Evolutionary conservation across 37 sponge, comb jelly and placozoan genomes (phyloP), one percentile per base, ranked within the genome.

Genomic region (Hexactinellida sp.): DNA sequence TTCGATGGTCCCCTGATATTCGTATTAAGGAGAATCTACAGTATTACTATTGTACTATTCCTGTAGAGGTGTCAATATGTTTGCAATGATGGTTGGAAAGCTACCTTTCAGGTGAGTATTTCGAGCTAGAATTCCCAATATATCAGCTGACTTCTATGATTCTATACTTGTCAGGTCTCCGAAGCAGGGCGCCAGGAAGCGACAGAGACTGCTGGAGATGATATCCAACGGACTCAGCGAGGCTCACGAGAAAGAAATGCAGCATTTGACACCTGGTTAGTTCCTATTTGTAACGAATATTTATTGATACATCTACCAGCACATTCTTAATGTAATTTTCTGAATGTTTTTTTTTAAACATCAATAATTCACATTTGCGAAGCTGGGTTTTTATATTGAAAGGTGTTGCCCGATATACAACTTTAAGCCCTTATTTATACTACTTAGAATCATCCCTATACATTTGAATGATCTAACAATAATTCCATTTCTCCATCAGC

Each of bases 41-140:
- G 36, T 55, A 54, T 21, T 55, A n/a, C n/a, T n/a, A n/a, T n/a
- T n/a, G n/a, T n/a, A n/a, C n/a, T n/a, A n/a, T 41, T 47, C 52
- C 36, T 39, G 16, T 86, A 95, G 96, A 19, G 98, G 98, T 36
- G 98, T 97, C 55, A 97, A 97, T 87, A 93, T 97, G 93, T 97
- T 92, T 88, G 98, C 95, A 36, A 97, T 97, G 98, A 36, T 97
- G 51, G 90, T 92, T 0, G 98, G 98, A 0, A 94, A 90, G 54
- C 93, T 97, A 21, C 98, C 98, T 24, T 97, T 97, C 87, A 87
- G 95, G 86, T 86, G 19, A 82, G 85, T 84, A 37, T 24, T 37
- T 36, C n/a, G n/a, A n/a, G n/a, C n/a, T n/a, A n/a, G 30, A 1
- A 37, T 24, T 7, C 24, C 36, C 32, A 34, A 13, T 32, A 13